Evolutionary conservation across 1,140 invertebrate genomes (phyloP).

Genomic region (Caenorhabditis remanei): DNA sequence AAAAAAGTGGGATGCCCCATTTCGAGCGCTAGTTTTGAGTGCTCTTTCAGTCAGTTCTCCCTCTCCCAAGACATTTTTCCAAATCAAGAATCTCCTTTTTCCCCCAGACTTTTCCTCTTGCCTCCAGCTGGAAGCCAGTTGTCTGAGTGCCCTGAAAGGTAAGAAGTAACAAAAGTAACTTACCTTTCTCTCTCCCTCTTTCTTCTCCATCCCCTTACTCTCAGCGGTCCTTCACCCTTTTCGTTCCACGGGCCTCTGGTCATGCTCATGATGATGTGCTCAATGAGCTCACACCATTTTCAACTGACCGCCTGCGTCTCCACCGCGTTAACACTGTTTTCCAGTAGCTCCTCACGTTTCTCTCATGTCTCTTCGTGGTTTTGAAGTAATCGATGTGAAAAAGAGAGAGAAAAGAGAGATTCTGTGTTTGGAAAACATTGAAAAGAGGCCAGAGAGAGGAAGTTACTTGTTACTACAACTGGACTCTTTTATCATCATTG

Average conservation of each 20-base stretch:
- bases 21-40: too few species aligned
- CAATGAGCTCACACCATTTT: not conserved
- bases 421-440: constrained; percentile 47
- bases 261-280: constrained; percentile 35
- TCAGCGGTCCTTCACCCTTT: not conserved
- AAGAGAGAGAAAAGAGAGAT: constrained; percentile 6
- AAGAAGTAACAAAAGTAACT: constrained; percentile 5
- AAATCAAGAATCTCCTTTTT: too few species aligned
- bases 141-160: not conserved
- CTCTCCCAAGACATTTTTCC: too few species aligned
- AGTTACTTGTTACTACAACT: constrained; percentile 82
- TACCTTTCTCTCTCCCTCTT: not conserved
- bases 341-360: constrained; percentile 21
- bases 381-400: constrained; percentile 46
- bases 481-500: not conserved
- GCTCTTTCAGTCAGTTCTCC: too few species aligned
- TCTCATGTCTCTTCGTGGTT: constrained; percentile 22
- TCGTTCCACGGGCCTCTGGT: constrained; percentile 18
- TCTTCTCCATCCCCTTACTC: not conserved
- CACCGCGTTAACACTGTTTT: not conserved
- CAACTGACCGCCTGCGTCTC: constrained; percentile 7
- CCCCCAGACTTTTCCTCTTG: too few species aligned
- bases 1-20: too few species aligned
- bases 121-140: too few species aligned
- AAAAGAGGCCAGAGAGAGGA: constrained; percentile 86